phyloP scores from a whole-genome alignment of 2,888 invertebrate genomes.

The Pyralis farinalis region DNA sequence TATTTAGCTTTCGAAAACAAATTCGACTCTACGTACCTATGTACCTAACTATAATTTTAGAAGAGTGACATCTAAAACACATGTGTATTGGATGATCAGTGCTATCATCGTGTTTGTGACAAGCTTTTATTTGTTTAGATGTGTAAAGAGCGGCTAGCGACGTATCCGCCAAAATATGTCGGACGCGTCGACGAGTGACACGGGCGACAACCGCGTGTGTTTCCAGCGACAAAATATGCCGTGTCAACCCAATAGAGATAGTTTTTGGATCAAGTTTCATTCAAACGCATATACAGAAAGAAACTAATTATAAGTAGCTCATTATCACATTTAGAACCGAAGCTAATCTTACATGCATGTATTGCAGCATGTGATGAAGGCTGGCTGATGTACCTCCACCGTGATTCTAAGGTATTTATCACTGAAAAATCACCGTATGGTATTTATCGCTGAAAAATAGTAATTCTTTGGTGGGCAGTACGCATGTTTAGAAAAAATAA shows the following conservation, averaged over 20 bases:
- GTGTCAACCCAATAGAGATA: conserved; percentile 11
- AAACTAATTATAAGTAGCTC: too few relatives aligned
- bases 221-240: conserved; percentile 16
- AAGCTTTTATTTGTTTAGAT: conserved; percentile 52
- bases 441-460: too few relatives aligned
- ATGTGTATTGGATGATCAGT: conserved; percentile 20
- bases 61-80: conserved; percentile 13
- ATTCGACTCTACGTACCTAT: neutral
- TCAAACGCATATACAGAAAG: too few relatives aligned
- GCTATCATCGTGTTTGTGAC: conserved; percentile 40
- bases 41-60: conserved; percentile 4
- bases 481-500: too few relatives aligned
- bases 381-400: too few relatives aligned
- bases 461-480: too few relatives aligned
- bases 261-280: conserved; percentile 15
- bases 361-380: too few relatives aligned
- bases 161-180: conserved; percentile 43
- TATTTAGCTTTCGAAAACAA: neutral
- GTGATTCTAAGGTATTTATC: too few relatives aligned
- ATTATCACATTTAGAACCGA: too few relatives aligned
- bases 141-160: conserved; percentile 27
- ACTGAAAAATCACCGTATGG: too few relatives aligned
- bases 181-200: conserved; percentile 53
- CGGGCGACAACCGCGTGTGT: conserved; percentile 36
- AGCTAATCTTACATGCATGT: too few relatives aligned